Evolutionary conservation across 2,797 vertebrate species (phyloP).

Genomic region (Sebastes iracundus): DNA sequence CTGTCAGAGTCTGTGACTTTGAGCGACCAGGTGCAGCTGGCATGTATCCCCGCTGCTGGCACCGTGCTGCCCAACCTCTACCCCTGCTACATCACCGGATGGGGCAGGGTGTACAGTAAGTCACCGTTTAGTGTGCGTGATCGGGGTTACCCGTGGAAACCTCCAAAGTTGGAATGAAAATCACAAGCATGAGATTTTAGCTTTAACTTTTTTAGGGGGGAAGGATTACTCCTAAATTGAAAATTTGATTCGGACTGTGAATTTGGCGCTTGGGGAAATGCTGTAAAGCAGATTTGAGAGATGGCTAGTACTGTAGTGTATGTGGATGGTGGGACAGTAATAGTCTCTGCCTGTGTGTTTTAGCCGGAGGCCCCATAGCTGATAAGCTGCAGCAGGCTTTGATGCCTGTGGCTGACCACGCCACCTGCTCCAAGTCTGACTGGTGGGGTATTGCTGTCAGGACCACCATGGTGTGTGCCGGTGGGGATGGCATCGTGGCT

Average conservation of each 20-base stretch:
- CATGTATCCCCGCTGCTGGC: slow-evolving; percentile 78
- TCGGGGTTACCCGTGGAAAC: slow-evolving; percentile 13
- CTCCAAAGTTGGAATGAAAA: slow-evolving; percentile 37
- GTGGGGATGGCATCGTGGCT: slow-evolving; percentile 83
- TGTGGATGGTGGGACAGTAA: slow-evolving; percentile 52
- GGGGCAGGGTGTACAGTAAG: slow-evolving; percentile 85
- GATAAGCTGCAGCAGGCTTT: slow-evolving; percentile 92
- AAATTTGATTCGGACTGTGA: slow-evolving; percentile 48
- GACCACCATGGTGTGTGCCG: slow-evolving; percentile 83
- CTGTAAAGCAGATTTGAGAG: slow-evolving; percentile 60
- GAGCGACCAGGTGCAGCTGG: slow-evolving; percentile 78
- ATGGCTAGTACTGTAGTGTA: slow-evolving; percentile 29
- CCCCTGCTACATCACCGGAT: slow-evolving; percentile 86
- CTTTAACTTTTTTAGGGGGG: slow-evolving; percentile 21
- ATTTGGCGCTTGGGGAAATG: slow-evolving; percentile 34
- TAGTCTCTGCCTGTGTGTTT: slow-evolving; percentile 66
- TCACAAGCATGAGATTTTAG: slow-evolving; percentile 32
- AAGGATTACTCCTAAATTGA: slow-evolving; percentile 63
- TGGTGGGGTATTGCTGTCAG: slow-evolving; percentile 86
- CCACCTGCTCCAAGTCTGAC: slow-evolving; percentile 84
- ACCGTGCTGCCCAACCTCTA: slow-evolving; percentile 77
- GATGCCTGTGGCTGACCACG: slow-evolving; percentile 88
- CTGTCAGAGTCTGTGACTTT: slow-evolving; percentile 82
- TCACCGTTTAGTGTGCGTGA: neutral
- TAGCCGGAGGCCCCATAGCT: slow-evolving; percentile 89